Conservation (phyloP, 2,888 invertebrate species). For the Temnothorax rugatulus region DNA sequence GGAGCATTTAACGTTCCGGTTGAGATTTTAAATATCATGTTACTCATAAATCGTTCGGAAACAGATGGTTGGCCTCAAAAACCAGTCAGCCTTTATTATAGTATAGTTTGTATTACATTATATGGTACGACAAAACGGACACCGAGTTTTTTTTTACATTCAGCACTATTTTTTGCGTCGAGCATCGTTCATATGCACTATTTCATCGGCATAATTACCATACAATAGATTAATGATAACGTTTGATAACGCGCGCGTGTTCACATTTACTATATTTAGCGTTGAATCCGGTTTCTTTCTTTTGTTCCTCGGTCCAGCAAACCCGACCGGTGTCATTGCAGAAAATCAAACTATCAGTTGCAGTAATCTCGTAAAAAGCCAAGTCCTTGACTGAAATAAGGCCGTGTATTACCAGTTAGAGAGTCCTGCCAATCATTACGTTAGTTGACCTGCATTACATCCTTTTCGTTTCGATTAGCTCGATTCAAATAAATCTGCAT, state of each 20-base stretch:
- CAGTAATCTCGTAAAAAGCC: conserved; percentile 69
- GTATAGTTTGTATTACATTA: conserved; percentile 1
- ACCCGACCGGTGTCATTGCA: conserved; percentile 60
- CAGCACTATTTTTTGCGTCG: neutral
- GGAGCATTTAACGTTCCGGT: neutral
- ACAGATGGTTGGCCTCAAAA: conserved; percentile 7
- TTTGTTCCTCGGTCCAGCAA: conserved; percentile 72
- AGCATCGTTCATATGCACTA: conserved; percentile 8
- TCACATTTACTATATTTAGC: conserved; percentile 31
- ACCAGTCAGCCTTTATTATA: conserved; percentile 20
- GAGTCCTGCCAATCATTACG: conserved; percentile 56
- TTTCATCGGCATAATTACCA: conserved; percentile 67
- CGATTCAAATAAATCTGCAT: neutral
- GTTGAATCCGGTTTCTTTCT: conserved; percentile 71
- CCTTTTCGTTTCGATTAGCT: neutral
- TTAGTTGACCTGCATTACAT: conserved; percentile 23
- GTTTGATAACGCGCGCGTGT: conserved; percentile 52
- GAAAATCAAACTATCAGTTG: conserved; percentile 72
- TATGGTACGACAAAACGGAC: neutral
- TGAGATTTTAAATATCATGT: conserved; percentile 16
- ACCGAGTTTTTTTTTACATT: neutral
- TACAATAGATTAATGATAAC: conserved; percentile 65
- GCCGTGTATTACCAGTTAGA: conserved; percentile 62
- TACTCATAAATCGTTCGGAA: conserved; percentile 18
- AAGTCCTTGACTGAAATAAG: conserved; percentile 73